These are phyloP conservation scores for Ormyrus pomaceus DNA, from an alignment of 2,888 invertebrate species.

Conservation along the genomic window DNA sequence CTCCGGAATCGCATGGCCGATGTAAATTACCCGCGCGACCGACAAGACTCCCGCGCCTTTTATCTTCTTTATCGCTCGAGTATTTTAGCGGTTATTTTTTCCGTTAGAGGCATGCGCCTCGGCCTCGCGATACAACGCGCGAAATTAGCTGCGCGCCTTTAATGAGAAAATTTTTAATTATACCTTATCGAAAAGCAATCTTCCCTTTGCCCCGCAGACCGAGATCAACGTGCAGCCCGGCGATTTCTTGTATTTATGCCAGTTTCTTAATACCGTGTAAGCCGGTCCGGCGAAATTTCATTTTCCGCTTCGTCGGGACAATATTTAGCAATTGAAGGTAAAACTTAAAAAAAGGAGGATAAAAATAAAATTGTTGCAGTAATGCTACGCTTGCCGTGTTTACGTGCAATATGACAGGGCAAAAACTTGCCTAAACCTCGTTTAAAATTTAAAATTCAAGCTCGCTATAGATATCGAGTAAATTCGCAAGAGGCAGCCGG, in stretches of 20 bases:
- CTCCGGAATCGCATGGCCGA: conserved; percentile 73
- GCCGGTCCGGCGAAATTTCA: too few species aligned
- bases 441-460: too few species aligned
- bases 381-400: too few species aligned
- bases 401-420: too few species aligned
- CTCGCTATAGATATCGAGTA: too few species aligned
- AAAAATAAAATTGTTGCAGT: too few species aligned
- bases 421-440: too few species aligned
- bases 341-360: too few species aligned
- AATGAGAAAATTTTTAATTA: conserved; percentile 77
- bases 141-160: conserved; percentile 71
- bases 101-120: conserved; percentile 62
- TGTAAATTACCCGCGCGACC: conserved; percentile 72
- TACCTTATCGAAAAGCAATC: conserved; percentile 76
- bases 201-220: conserved; percentile 52
- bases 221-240: conserved; percentile 41
- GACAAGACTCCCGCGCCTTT: conserved; percentile 68
- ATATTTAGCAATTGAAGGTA: too few species aligned
- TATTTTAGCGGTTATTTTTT: conserved; percentile 75
- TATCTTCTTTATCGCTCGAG: conserved; percentile 75
- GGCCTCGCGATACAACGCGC: conserved; percentile 47
- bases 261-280: not conserved
- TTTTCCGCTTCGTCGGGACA: too few species aligned
- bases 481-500: too few species aligned
- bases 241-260: conserved; percentile 34